These are phyloP conservation scores for Hippocampus comes DNA, from an alignment of 2,113 vertebrate species.

Conservation along the genomic window DNA sequence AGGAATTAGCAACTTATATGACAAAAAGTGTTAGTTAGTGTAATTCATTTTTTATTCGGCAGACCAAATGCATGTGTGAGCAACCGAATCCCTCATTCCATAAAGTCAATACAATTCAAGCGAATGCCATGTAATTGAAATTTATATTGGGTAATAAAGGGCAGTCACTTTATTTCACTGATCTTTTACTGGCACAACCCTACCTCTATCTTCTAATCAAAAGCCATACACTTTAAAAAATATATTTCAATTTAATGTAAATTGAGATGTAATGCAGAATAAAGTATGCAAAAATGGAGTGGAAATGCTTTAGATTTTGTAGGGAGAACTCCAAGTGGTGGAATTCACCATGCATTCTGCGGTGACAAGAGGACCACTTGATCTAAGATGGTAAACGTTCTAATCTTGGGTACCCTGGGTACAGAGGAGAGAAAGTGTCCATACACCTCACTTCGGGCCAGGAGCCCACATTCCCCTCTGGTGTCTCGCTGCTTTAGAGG, in stretches of 20 bases:
- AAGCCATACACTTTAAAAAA: not conserved
- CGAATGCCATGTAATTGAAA: not conserved
- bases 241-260: not conserved
- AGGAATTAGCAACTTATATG: not conserved
- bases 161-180: not conserved
- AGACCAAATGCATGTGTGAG: not conserved
- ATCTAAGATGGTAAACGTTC: conserved; percentile 38
- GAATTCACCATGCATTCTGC: conserved; percentile 35
- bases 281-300: conserved; percentile 28
- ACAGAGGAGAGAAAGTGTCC: conserved; percentile 42
- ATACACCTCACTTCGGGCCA: conserved; percentile 57
- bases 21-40: not conserved
- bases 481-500: conserved; percentile 62
- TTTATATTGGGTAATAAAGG: not conserved
- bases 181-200: not conserved
- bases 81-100: not conserved
- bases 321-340: conserved; percentile 30
- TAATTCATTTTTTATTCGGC: not conserved
- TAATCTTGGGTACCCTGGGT: conserved; percentile 24
- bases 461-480: conserved; percentile 65
- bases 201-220: not conserved
- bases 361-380: conserved; percentile 45
- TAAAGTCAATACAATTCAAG: too few species aligned
- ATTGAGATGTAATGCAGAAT: not conserved
- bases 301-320: conserved; percentile 1